Evolutionary conservation across 23 tunicate genomes (phyloP).

Genomic region (Styela plicata): DNA sequence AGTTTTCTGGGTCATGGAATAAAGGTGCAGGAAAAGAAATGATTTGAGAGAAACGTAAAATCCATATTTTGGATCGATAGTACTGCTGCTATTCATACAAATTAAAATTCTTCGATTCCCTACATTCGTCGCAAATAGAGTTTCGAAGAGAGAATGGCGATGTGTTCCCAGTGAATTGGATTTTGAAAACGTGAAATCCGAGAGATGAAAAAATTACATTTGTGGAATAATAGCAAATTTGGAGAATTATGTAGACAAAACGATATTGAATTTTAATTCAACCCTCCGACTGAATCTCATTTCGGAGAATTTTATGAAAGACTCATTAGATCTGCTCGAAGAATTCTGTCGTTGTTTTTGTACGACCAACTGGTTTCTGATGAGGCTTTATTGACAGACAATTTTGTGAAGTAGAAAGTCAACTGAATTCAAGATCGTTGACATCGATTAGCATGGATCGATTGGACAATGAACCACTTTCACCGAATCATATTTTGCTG

Average conservation of each 20-base stretch:
- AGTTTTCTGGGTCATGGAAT: no score
- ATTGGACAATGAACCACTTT: constrained; percentile 8
- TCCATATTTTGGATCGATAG: no score
- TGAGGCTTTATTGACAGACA: constrained; percentile 25
- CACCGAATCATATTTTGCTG: constrained; percentile 34
- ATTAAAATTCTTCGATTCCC: no score
- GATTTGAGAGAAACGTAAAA: no score
- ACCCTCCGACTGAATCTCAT: constrained; percentile 38
- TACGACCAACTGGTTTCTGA: constrained; percentile 13
- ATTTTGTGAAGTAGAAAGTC: constrained; percentile 34
- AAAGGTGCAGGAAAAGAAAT: no score
- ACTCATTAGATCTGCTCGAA: constrained; percentile 40
- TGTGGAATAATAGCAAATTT: background rate
- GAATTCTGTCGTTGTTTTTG: constrained; percentile 22
- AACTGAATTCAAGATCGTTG: constrained; percentile 23
- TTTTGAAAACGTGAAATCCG: constrained; percentile 21
- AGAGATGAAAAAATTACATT: constrained; percentile 20
- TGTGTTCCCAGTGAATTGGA: constrained; percentile 32
- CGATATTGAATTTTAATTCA: constrained; percentile 32
- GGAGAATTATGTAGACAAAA: no score
- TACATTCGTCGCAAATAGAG: constrained; percentile 18
- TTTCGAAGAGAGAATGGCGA: constrained; percentile 35
- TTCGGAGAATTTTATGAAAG: constrained; percentile 43
- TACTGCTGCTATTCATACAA: no score
- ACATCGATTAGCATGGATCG: constrained; percentile 31